These are phyloP conservation scores for Eospalax fontanierii DNA, from an alignment of 2,797 vertebrate species.

Conservation along the genomic window DNA sequence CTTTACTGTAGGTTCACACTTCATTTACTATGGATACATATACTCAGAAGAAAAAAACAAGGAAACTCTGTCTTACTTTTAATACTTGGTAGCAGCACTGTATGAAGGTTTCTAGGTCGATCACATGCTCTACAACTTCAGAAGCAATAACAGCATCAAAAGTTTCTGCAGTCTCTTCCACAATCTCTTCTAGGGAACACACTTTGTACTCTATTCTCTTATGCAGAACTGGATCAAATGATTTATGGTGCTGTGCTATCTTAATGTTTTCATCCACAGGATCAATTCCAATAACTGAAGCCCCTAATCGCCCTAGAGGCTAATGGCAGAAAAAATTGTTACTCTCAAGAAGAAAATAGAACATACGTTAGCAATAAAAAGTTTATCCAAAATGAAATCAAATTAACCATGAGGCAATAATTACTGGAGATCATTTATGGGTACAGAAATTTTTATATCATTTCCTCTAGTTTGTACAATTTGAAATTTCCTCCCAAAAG, in stretches of 20 bases:
- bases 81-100: slow-evolving; percentile 93
- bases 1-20: too few species aligned
- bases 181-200: slow-evolving; percentile 95
- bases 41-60: slow-evolving; percentile 58
- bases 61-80: slow-evolving; percentile 91
- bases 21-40: slow-evolving; percentile 52
- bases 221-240: slow-evolving; percentile 93
- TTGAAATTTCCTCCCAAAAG: slow-evolving; percentile 57
- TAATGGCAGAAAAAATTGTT: slow-evolving; percentile 84
- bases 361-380: slow-evolving; percentile 65
- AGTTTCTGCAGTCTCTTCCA: slow-evolving; percentile 87
- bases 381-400: slow-evolving; percentile 39
- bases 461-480: slow-evolving; percentile 47
- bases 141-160: slow-evolving; percentile 97
- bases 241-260: slow-evolving; percentile 94
- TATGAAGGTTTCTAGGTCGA: slow-evolving; percentile 94
- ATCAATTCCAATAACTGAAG: slow-evolving; percentile 95
- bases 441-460: background rate
- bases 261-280: slow-evolving; percentile 95
- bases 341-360: slow-evolving; percentile 80
- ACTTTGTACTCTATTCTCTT: slow-evolving; percentile 92
- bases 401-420: background rate
- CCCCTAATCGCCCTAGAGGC: slow-evolving; percentile 98
- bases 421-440: background rate
- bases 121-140: slow-evolving; percentile 98